Evolutionary conservation across 2,888 invertebrate species (phyloP).

Genomic region (Callinectes sapidus): DNA sequence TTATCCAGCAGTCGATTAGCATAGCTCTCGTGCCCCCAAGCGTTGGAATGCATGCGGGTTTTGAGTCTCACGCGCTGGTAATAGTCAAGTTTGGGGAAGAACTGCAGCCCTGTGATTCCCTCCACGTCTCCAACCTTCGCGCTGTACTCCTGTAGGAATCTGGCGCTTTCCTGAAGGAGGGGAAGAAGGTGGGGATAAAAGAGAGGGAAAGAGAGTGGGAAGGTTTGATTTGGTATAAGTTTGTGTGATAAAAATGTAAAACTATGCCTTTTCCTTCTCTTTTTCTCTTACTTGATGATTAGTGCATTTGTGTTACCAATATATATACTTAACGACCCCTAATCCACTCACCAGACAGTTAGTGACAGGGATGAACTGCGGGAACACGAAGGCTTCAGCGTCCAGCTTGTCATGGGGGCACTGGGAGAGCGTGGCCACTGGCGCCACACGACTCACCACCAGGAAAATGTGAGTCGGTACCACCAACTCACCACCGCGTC

Average conservation of each 20-base stretch:
- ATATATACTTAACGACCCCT: too few relatives aligned
- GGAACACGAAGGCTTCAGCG: constrained; percentile 48
- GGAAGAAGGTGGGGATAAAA: background rate
- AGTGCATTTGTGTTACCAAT: too few relatives aligned
- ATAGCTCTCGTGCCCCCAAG: constrained; percentile 58
- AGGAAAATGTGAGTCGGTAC: constrained; percentile 56
- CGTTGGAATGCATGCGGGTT: constrained; percentile 54
- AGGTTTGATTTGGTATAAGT: too few relatives aligned
- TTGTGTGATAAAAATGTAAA: too few relatives aligned
- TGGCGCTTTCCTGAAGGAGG: constrained; percentile 25
- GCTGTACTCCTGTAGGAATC: constrained; percentile 55
- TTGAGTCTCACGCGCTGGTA: constrained; percentile 34
- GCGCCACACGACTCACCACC: constrained; percentile 43
- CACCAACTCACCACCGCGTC: background rate
- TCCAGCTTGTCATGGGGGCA: constrained; percentile 52
- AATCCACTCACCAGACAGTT: constrained; percentile 50
- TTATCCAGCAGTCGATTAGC: constrained; percentile 43
- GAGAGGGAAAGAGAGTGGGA: background rate
- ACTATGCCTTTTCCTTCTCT: too few relatives aligned
- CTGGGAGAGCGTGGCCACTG: background rate
- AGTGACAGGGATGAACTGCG: constrained; percentile 47
- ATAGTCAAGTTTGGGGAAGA: constrained; percentile 37
- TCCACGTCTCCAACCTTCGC: constrained; percentile 59
- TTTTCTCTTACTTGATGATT: too few relatives aligned
- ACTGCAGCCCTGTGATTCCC: constrained; percentile 40